These are phyloP conservation scores for Scolopax bukidnonensis DNA, from an alignment of 2,797 vertebrate genomes.

Conservation along the genomic window DNA sequence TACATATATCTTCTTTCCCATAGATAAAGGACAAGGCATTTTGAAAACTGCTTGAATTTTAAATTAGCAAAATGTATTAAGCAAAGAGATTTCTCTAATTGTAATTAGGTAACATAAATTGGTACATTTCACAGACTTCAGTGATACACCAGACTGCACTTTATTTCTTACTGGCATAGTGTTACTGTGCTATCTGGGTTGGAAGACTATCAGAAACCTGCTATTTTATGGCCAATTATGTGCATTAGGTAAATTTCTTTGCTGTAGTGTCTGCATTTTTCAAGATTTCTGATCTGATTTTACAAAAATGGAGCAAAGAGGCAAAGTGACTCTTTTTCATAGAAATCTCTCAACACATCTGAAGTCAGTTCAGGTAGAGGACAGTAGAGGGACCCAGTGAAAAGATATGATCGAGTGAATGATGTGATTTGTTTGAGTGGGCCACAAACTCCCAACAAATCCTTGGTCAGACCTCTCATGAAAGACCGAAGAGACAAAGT, in stretches of 20 bases:
- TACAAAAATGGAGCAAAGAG: neutral
- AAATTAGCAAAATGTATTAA: constrained; percentile 5
- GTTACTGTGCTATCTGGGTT: neutral
- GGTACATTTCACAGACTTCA: constrained; percentile 35
- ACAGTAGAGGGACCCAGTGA: neutral
- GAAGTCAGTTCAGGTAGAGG: neutral
- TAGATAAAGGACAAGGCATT: neutral
- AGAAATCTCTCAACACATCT: neutral
- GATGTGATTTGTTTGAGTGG: neutral
- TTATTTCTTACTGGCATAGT: neutral
- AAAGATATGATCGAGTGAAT: neutral
- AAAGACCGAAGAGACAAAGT: neutral
- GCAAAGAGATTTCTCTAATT: constrained; percentile 43
- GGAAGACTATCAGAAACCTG: neutral
- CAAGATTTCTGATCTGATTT: neutral
- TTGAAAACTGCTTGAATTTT: constrained; percentile 11
- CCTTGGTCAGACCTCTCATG: neutral
- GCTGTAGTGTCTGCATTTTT: neutral
- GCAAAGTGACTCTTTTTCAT: neutral
- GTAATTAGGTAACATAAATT: constrained; percentile 27
- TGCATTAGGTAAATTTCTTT: neutral
- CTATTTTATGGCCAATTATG: neutral
- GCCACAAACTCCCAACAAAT: neutral
- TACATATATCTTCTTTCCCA: neutral
- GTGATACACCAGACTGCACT: neutral